A percentile compares a stretch with the other conserved stretches of the same genome.
These are phyloP conservation scores for Fragum sueziense DNA, from an alignment of 2,888 invertebrate genomes.

Conservation along the genomic window DNA sequence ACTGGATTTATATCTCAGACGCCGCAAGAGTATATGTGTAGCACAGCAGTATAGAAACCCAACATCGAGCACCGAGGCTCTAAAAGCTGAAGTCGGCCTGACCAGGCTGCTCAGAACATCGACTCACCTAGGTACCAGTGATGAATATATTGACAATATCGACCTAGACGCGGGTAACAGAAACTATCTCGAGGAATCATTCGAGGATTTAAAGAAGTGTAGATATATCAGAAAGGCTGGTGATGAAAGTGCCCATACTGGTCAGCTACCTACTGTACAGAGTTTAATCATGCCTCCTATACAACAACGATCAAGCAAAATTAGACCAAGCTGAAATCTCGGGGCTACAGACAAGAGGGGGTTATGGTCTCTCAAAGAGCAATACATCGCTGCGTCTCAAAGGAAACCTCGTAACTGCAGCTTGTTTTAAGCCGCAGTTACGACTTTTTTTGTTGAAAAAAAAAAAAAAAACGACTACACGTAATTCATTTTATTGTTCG, in stretches of 20 bases:
- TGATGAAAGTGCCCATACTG: not conserved
- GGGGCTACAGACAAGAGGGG: too few relatives aligned
- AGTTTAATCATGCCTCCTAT: constrained; percentile 20
- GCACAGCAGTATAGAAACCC: not conserved
- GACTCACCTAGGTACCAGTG: not conserved
- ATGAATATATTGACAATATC: constrained; percentile 2
- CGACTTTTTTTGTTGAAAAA: too few relatives aligned
- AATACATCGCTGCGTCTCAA: too few relatives aligned
- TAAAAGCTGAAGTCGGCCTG: not conserved
- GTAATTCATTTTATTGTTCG: too few relatives aligned
- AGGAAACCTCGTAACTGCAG: too few relatives aligned
- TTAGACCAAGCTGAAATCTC: not conserved
- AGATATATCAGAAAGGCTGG: constrained; percentile 39
- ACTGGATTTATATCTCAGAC: not conserved
- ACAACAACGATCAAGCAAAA: not conserved
- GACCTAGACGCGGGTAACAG: not conserved
- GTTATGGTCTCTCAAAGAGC: too few relatives aligned
- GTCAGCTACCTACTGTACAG: constrained; percentile 7
- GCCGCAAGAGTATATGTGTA: not conserved
- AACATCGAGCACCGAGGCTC: not conserved
- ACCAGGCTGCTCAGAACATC: not conserved
- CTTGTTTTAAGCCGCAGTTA: too few relatives aligned
- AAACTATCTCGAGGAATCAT: not conserved
- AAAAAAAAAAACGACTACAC: too few relatives aligned
- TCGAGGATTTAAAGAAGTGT: constrained; percentile 31